Base-by-base conservation (phyloP, 1,140 invertebrate genomes). In the Gryon sp. region DNA sequence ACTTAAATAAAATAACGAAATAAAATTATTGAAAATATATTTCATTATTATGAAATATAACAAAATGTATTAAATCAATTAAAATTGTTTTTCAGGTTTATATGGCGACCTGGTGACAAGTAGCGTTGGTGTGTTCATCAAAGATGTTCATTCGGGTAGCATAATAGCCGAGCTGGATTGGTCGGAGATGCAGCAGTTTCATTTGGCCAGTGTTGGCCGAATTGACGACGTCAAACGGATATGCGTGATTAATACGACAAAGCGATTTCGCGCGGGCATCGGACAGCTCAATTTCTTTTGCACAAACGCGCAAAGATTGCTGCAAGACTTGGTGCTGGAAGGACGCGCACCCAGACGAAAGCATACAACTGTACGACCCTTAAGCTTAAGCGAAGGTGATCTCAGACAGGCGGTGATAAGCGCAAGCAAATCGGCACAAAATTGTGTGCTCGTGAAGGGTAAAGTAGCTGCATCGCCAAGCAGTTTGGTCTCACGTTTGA, bases 361-460 rank as follows among this genome's bases (percentile, higher is more conserved):
- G 41, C 69, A 81, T 52, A 36, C 78, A 3, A 52, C 68, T 8
- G 62, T 80, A 6, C 76, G 87, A 16, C 86, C 89, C 11, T 80
- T 90, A 8, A 90, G 90, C 79, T 82, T 89, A 9, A 90, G 90
- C 52, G 89, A 90, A 52, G 89, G 90, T 2, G 90, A 91, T 79
- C 78, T 91, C 32, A 78, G 83, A 38, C 19, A 82, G 19, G 74
- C 63, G 1, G 74, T 53, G 6, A 65, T 77, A 12, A 63, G 41
- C 11, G 41, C 36, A 52, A 72, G 48, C 30, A 63, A 74, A 50
- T 80, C 15, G n/a, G n/a, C n/a, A 53, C 82, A 32, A 78, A 79
- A 60, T 45, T 80, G 74, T 19, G 62, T 75, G 2, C 79, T 28
- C 78, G 3, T 57, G 0, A 57, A 53, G 22, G 28, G 32, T 11